Conservation (phyloP, 2,113 vertebrate genomes). For the Mionectes macconnelli region DNA sequence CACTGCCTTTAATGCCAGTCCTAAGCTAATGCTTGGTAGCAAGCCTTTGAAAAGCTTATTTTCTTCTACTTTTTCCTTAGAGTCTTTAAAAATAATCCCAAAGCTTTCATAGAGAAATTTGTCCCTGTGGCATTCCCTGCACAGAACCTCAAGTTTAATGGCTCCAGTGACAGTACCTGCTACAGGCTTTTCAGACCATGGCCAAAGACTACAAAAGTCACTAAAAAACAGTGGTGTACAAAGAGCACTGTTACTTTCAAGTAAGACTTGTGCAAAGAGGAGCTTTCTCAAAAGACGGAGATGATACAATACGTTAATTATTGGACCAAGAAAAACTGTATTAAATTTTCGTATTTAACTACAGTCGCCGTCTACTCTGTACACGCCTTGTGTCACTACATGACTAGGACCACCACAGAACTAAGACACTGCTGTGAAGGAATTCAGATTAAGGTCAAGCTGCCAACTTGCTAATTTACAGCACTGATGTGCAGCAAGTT, state of each 20-base stretch:
- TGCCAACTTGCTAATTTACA: rapidly evolving
- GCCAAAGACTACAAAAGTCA: background rate
- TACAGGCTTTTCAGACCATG: background rate
- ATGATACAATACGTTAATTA: background rate
- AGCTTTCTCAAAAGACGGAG: background rate
- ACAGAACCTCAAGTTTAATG: background rate
- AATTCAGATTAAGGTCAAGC: background rate
- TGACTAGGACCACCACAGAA: background rate
- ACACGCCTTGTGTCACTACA: background rate
- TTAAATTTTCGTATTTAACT: background rate
- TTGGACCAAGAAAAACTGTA: background rate
- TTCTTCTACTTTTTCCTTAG: background rate
- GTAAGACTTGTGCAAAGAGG: background rate
- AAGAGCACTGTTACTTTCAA: background rate
- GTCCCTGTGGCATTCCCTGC: rapidly evolving
- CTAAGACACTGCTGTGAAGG: background rate
- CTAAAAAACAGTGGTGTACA: background rate
- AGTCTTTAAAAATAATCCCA: background rate
- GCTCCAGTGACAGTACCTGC: background rate
- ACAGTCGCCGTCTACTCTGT: background rate
- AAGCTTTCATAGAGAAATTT: background rate
- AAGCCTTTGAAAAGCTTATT: background rate
- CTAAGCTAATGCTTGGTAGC: background rate
- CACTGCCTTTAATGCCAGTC: background rate
- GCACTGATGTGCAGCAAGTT: background rate